Percentiles rank a stretch among this genome's conserved stretches.
phyloP scores from a whole-genome alignment of 2,888 invertebrate species.

The Folsomia candida region DNA sequence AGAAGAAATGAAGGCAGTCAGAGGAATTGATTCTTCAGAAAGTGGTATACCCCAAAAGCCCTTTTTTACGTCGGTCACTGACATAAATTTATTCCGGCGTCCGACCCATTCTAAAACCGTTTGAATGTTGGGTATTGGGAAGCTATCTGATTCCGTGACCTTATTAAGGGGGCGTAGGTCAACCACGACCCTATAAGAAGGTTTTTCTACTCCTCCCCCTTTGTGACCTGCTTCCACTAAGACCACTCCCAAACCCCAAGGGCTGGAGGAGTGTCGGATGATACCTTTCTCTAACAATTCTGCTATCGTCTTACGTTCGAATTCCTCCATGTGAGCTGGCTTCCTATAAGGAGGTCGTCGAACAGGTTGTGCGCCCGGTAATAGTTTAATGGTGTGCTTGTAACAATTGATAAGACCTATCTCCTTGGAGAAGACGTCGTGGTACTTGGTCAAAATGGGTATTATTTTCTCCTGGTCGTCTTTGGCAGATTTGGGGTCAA shows the following conservation, averaged over 20 bases:
- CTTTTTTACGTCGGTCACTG: slow-evolving; percentile 17
- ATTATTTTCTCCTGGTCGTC: not conserved
- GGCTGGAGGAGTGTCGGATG: slow-evolving; percentile 17
- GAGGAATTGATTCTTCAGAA: slow-evolving; percentile 16
- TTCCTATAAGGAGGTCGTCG: slow-evolving; percentile 27
- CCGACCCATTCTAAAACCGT: slow-evolving; percentile 29
- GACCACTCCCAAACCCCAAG: slow-evolving; percentile 29
- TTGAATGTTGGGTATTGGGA: slow-evolving; percentile 20
- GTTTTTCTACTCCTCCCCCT: not conserved
- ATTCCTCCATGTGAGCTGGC: slow-evolving; percentile 20
- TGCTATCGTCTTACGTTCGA: slow-evolving; percentile 26
- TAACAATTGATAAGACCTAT: slow-evolving; percentile 25
- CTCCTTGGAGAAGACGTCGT: slow-evolving; percentile 28
- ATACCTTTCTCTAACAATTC: slow-evolving; percentile 25
- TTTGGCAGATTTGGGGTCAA: not conserved
- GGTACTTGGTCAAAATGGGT: slow-evolving; percentile 10
- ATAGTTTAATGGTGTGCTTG: slow-evolving; percentile 22
- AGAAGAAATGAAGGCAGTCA: slow-evolving; percentile 23
- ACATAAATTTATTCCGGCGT: not conserved
- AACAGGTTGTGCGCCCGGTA: slow-evolving; percentile 22
- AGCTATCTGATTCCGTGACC: slow-evolving; percentile 17
- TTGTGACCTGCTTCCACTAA: slow-evolving; percentile 25
- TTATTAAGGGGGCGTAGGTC: slow-evolving; percentile 25
- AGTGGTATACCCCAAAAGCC: slow-evolving; percentile 27
- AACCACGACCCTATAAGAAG: not conserved